Conservation (phyloP, 2,797 vertebrate genomes). For the Aeoliscus strigatus region DNA sequence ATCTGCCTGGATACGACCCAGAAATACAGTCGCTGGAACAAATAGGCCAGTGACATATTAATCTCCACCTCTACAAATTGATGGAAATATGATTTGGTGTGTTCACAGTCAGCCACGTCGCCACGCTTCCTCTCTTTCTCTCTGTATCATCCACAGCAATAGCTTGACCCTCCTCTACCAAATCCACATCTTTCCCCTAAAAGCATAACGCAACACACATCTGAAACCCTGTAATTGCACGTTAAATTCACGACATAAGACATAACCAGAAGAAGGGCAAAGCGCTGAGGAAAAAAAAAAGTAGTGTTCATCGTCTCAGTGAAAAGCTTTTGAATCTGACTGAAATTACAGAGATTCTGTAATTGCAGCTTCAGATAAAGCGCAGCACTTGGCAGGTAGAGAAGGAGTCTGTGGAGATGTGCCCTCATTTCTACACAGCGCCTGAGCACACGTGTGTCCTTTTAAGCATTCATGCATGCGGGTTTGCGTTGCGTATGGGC, state of each 20-base stretch:
- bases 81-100: slow-evolving; percentile 66
- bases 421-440: slow-evolving; percentile 63
- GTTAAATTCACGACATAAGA: slow-evolving; percentile 27
- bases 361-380: slow-evolving; percentile 69
- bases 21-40: slow-evolving; percentile 74
- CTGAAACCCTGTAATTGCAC: slow-evolving; percentile 27
- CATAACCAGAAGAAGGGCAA: slow-evolving; percentile 45
- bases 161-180: slow-evolving; percentile 22
- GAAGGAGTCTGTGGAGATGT: slow-evolving; percentile 70
- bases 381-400: slow-evolving; percentile 67
- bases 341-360: slow-evolving; percentile 69
- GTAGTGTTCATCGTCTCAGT: slow-evolving; percentile 33
- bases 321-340: slow-evolving; percentile 47
- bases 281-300: slow-evolving; percentile 14
- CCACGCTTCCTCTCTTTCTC: background rate
- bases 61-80: slow-evolving; percentile 70
- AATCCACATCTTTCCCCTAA: background rate
- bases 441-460: slow-evolving; percentile 13
- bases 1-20: slow-evolving; percentile 71
- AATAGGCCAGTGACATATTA: slow-evolving; percentile 70
- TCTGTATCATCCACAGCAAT: background rate
- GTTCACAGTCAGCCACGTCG: slow-evolving; percentile 33
- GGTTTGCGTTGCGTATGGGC: slow-evolving; percentile 10
- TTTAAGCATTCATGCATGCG: slow-evolving; percentile 48
- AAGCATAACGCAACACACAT: slow-evolving; percentile 26